Conservation (phyloP, 2,888 invertebrate species). For the Empis stercorea region DNA sequence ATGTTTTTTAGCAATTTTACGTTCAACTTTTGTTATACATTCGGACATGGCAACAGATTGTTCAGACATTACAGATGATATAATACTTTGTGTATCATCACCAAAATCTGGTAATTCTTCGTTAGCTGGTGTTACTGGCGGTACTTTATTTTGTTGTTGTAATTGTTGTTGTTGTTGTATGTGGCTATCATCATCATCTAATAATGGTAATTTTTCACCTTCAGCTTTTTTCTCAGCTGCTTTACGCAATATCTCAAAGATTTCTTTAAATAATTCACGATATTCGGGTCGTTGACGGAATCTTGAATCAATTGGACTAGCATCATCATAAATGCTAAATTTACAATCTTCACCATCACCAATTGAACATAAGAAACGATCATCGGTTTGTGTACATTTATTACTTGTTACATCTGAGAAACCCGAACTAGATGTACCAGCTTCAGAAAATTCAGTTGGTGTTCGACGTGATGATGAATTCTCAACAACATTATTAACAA, state of each 20-base stretch:
- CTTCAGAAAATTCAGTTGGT: constrained; percentile 71
- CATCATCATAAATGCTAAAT: constrained; percentile 73
- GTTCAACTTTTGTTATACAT: constrained; percentile 46
- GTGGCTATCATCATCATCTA: constrained; percentile 43
- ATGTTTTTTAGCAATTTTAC: constrained; percentile 36
- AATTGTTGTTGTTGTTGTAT: constrained; percentile 19
- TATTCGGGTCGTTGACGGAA: constrained; percentile 75
- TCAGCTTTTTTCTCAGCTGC: constrained; percentile 74
- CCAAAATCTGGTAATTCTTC: constrained; percentile 47
- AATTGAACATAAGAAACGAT: constrained; percentile 66
- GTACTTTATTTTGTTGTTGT: constrained; percentile 38
- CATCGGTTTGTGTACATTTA: constrained; percentile 71
- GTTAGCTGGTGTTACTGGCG: constrained; percentile 54
- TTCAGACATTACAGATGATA: constrained; percentile 63
- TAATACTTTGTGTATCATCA: constrained; percentile 56
- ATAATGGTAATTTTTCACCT: constrained; percentile 57
- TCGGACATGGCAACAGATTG: constrained; percentile 57
- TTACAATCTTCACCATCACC: constrained; percentile 76
- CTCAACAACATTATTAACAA: constrained; percentile 37
- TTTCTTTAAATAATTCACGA: constrained; percentile 67
- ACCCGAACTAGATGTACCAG: constrained; percentile 73
- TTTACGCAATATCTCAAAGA: constrained; percentile 68
- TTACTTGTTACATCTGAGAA: constrained; percentile 75
- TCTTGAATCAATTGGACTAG: constrained; percentile 64
- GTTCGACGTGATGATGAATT: constrained; percentile 43